Conservation (phyloP, 2,888 invertebrate species). For the Epiblema foenella region DNA sequence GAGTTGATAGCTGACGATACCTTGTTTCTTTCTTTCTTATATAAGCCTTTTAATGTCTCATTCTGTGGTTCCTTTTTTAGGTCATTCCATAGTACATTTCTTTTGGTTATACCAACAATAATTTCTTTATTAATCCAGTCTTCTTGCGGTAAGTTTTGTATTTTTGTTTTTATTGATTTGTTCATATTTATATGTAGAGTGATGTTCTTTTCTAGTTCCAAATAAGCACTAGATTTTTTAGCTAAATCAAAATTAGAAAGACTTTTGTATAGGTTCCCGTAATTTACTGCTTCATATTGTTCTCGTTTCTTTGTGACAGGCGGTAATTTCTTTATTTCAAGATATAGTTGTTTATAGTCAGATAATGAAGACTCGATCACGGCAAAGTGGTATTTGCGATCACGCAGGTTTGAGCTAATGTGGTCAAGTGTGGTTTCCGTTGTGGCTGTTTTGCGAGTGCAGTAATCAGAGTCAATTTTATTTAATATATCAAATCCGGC, state of each 20-base stretch:
- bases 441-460: background rate
- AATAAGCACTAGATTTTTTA: background rate
- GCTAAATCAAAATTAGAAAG: background rate
- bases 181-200: background rate
- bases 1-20: slow-evolving; percentile 34
- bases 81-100: slow-evolving; percentile 43
- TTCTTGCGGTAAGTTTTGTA: slow-evolving; percentile 40
- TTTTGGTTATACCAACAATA: slow-evolving; percentile 37
- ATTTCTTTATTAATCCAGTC: slow-evolving; percentile 46
- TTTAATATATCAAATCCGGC: background rate
- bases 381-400: background rate
- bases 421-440: slow-evolving; percentile 3
- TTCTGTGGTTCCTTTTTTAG: slow-evolving; percentile 36
- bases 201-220: background rate
- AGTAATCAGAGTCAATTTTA: background rate
- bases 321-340: background rate
- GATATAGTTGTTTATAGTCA: background rate
- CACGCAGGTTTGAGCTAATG: background rate
- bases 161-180: slow-evolving; percentile 27
- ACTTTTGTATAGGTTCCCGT: background rate
- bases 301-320: background rate
- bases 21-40: slow-evolving; percentile 25
- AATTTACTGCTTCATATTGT: background rate
- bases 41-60: slow-evolving; percentile 14
- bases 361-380: background rate